Conservation (phyloP, 2,797 vertebrate species). For the Rhinichthys osculus region DNA sequence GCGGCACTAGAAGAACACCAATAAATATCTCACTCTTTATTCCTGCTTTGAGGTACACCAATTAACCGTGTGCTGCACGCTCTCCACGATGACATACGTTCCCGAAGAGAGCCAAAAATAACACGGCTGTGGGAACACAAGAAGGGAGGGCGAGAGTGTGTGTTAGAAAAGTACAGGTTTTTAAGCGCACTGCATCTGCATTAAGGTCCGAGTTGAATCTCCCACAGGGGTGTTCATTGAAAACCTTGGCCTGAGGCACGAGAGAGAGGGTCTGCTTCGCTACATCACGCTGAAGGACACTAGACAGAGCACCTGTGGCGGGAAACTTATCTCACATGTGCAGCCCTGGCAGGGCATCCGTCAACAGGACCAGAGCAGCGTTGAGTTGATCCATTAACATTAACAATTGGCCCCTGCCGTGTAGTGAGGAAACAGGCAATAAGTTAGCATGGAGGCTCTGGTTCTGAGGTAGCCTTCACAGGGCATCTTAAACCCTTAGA, state of each 20-base stretch:
- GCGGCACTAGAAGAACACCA: constrained; percentile 74
- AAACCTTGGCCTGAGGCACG: constrained; percentile 64
- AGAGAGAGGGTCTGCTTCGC: constrained; percentile 35
- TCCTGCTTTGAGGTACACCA: constrained; percentile 77
- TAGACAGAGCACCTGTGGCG: constrained; percentile 69
- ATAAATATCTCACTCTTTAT: constrained; percentile 75
- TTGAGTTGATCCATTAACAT: constrained; percentile 72
- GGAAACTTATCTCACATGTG: constrained; percentile 61
- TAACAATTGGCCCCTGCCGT: constrained; percentile 69
- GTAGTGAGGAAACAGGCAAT: constrained; percentile 63
- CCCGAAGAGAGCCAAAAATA: constrained; percentile 76
- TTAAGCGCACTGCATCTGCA: constrained; percentile 70
- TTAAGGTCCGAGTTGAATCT: constrained; percentile 66
- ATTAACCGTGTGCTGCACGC: constrained; percentile 75
- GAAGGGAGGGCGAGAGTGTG: constrained; percentile 53
- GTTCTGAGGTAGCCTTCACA: constrained; percentile 52
- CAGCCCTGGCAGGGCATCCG: constrained; percentile 55
- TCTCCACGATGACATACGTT: constrained; percentile 75
- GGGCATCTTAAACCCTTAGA: constrained; percentile 51
- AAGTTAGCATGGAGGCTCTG: constrained; percentile 62
- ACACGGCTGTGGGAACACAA: constrained; percentile 65
- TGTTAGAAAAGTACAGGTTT: constrained; percentile 65
- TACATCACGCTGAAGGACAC: constrained; percentile 55
- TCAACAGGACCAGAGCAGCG: constrained; percentile 59
- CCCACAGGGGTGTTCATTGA: constrained; percentile 76